Conservation (phyloP, 2,113 vertebrate species). For the Zosterops pallidus region DNA sequence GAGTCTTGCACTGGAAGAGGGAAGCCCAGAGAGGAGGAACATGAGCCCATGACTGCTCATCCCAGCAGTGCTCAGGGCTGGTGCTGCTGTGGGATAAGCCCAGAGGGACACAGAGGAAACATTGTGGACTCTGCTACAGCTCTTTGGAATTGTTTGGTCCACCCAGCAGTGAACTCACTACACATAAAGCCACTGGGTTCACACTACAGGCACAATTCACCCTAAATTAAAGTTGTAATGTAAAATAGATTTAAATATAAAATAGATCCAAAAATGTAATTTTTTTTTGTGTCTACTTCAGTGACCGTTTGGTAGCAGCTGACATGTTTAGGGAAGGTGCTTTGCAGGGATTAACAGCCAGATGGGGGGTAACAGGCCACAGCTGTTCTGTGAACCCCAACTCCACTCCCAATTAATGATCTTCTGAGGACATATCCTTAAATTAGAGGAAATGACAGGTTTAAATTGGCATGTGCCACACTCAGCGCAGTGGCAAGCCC, state of each 20-base stretch:
- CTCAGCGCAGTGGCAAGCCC: conserved; percentile 20
- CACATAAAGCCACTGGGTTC: background rate
- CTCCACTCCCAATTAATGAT: conserved; percentile 35
- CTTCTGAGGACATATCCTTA: conserved; percentile 50
- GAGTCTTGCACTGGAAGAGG: background rate
- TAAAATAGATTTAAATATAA: background rate
- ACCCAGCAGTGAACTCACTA: background rate
- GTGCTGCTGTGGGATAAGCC: background rate
- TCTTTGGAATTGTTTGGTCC: background rate
- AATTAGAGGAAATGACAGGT: conserved; percentile 61
- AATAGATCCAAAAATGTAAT: background rate
- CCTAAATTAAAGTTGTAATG: background rate
- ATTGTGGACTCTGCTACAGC: background rate
- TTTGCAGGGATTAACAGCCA: conserved; percentile 27
- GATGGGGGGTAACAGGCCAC: conserved; percentile 23
- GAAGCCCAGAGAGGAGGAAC: background rate
- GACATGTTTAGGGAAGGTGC: background rate
- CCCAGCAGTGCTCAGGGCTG: background rate
- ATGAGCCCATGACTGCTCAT: background rate
- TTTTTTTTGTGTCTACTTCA: background rate
- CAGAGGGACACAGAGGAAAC: background rate
- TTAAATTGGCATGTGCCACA: conserved; percentile 63
- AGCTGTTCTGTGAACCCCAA: conserved; percentile 24
- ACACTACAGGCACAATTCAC: background rate
- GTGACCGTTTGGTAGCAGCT: background rate